Evolutionary conservation across 2,888 invertebrate genomes (phyloP), one percentile per base, ranked within the genome.

Genomic region (Drosophila pseudotalamancana): DNA sequence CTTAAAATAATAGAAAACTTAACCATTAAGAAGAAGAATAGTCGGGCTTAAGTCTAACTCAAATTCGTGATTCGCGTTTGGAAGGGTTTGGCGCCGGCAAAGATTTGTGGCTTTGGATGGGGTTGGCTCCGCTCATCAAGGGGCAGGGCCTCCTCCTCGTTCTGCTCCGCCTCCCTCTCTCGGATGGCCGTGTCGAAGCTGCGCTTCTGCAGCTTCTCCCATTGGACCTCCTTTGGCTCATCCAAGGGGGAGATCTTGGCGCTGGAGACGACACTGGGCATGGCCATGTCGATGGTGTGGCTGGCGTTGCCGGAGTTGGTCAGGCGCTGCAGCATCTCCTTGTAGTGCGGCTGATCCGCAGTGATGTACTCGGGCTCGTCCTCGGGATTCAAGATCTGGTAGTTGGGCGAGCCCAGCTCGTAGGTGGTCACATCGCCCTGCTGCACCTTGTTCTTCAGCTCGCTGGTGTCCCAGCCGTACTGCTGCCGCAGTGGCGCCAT

Each of bases 361-460:
- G 88, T 89, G 3, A 89, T 89, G 19, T 80, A 85, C 64, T 89
- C 86, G 0, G 89, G 88, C n/a, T 79, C 65, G 6, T 88, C 89
- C 40, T 89, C 67, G 0, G 90, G 86, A 66, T 89, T 89, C 0
- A 89, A 60, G 6, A 89, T 88, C 62, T 83, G 68, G 57, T 88
- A 90, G 23, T 79, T 76, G 19, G 89, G 86, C 3, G 69, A 49
- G 6, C 89, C 89, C 59, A 90, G 65, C 37, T 89, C 89, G 21
- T 77, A 89, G 3, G 89, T 88, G 16, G 87, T 71, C 1, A 80
- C 89, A 29, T 89, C 89, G 4, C 73, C 71, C 4, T 89, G 87
- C 29, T 75, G 63, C 12, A 90, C 63, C 42, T 83, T 77, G 49
- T 89, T 89, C 29, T 59, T 75, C 18, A 87, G 35, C 2, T 85